Conservation (phyloP, 2,888 invertebrate species). For the Idaea biselata region DNA sequence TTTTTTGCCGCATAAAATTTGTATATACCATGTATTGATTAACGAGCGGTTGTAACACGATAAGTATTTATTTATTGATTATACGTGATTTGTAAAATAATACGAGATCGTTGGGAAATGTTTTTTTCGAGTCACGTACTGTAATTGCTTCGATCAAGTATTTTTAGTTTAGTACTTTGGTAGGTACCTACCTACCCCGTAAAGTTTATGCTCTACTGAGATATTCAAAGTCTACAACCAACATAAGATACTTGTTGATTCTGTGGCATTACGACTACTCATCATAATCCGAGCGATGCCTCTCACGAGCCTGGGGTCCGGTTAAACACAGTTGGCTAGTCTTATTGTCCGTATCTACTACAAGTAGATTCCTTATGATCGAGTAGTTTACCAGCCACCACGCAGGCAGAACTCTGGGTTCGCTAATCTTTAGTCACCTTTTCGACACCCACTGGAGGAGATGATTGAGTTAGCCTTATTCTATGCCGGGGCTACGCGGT, state of each 20-base stretch:
- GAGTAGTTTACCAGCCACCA: too few relatives aligned
- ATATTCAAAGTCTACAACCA: neutral
- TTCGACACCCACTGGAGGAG: too few relatives aligned
- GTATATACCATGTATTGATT: conserved; percentile 28
- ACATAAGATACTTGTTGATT: neutral
- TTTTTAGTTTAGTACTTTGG: neutral
- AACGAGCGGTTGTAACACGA: conserved; percentile 26
- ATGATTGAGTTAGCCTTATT: too few relatives aligned
- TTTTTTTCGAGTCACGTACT: neutral
- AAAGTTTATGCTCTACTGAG: neutral
- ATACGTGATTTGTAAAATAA: neutral
- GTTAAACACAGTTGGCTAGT: too few relatives aligned
- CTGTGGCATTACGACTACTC: neutral
- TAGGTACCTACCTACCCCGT: neutral
- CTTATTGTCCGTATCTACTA: too few relatives aligned
- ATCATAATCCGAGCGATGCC: too few relatives aligned
- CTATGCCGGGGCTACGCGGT: too few relatives aligned
- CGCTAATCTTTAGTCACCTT: too few relatives aligned
- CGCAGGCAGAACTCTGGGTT: too few relatives aligned
- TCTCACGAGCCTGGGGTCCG: too few relatives aligned
- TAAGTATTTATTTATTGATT: conserved; percentile 19
- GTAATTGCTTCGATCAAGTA: neutral
- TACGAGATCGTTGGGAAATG: neutral
- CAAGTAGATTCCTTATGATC: too few relatives aligned
- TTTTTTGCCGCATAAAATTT: conserved; percentile 33